Base-by-base conservation (phyloP, 2,888 invertebrate genomes). In the Athrips mouffetella region DNA sequence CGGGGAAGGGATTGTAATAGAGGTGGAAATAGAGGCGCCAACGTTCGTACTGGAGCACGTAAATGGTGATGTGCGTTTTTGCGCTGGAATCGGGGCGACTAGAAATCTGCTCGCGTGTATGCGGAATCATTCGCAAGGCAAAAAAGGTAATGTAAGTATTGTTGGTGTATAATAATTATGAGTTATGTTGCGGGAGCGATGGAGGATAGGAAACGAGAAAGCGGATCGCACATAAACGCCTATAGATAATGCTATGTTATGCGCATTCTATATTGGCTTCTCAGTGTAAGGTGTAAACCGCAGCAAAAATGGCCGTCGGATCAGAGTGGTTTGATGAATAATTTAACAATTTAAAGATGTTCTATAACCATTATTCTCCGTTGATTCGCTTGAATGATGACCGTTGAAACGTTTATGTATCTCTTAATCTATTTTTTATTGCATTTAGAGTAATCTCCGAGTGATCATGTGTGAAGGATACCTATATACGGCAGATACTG, bases 21-120 rank as follows among this genome's bases (percentile, higher is more conserved):
- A n/a, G 61, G 61, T 68, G 57, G 58, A 66, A 58, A 58, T 62
- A 55, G 54, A 67, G 70, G 70, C 66, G 70, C 73, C 70, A 73
- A 62, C 67, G 59, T 69, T 68, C 65, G 67, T 64, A 62, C 60
- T 59, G 55, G 61, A 63, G 57, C 62, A 65, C 65, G 68, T 66
- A 73, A 70, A 72, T 70, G 67, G 67, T 49, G 61, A 53, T 49
- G 58, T 62, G 54, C 59, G 65, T 73, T 81, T 79, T 77, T 79
- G 70, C 63, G 27, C 39, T 53, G 60, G 60, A 63, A 68, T 72
- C 67, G 72, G n/a, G n/a, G 62, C 62, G 53, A 63, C 64, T 63
- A 59, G 67, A 70, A 72, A 71, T 67, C 66, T 63, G 60, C 58
- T 72, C 59, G 70, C 67, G 64, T 66, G 71, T 66, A 67, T 57